Evolutionary conservation across 2,888 invertebrate species (phyloP).

Genomic region (Aelia acuminata): DNA sequence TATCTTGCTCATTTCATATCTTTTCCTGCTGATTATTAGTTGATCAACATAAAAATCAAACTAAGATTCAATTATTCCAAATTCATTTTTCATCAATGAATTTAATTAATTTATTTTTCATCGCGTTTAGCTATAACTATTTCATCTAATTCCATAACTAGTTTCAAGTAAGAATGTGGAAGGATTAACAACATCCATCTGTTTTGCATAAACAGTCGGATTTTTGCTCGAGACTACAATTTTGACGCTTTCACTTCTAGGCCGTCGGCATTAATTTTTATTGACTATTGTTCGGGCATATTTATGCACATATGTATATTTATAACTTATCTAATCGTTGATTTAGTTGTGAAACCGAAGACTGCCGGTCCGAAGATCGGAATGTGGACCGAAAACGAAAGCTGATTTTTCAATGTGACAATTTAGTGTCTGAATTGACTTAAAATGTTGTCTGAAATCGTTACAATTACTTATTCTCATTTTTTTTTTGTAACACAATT

Average conservation of each 20-base stretch:
- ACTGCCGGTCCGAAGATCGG: no score
- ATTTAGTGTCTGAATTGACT: neutral
- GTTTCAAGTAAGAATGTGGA: neutral
- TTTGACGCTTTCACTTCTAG: neutral
- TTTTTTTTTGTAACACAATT: no score
- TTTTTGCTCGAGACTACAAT: neutral
- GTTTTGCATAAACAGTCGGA: neutral
- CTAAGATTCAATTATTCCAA: neutral
- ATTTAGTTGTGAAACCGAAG: neutral
- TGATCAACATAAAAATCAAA: no score
- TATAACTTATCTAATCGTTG: neutral
- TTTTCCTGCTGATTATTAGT: no score
- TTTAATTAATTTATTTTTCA: neutral
- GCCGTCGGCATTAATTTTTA: neutral
- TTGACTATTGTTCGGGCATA: neutral
- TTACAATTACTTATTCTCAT: no score
- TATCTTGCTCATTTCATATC: no score
- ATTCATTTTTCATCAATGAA: no score
- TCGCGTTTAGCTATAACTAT: no score
- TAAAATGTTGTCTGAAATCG: no score
- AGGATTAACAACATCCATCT: constrained; percentile 9
- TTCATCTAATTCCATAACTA: neutral
- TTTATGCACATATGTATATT: neutral
- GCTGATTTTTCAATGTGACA: no score
- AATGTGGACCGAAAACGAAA: no score